These are phyloP conservation scores for Lumbricus terrestris DNA, from an alignment of 2,888 invertebrate species.

Conservation along the genomic window DNA sequence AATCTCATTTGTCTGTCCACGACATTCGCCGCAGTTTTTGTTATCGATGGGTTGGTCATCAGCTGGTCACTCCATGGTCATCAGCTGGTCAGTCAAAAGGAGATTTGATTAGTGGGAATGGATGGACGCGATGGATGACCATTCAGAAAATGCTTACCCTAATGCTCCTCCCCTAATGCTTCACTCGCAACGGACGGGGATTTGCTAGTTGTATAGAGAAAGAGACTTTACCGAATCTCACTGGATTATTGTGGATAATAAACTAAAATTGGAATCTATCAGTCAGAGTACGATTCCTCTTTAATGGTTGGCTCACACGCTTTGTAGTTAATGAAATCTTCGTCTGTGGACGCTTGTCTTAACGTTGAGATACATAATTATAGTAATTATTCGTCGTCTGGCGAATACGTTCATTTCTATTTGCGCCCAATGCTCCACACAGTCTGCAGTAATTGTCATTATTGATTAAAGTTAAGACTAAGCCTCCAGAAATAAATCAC, in stretches of 20 bases:
- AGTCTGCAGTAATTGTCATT: background rate
- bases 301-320: too few relatives aligned
- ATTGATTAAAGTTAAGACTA: background rate
- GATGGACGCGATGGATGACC: background rate
- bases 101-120: background rate
- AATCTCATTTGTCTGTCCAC: conserved; percentile 3
- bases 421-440: too few relatives aligned
- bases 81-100: background rate
- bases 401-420: background rate
- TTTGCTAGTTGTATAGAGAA: background rate
- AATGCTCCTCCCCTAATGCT: too few relatives aligned
- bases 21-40: background rate
- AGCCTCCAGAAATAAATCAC: background rate
- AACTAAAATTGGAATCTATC: background rate
- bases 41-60: background rate
- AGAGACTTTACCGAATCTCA: background rate
- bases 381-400: too few relatives aligned
- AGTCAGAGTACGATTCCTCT: background rate
- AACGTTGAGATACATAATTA: background rate
- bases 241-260: background rate
- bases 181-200: background rate
- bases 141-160: background rate
- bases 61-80: background rate
- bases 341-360: background rate
- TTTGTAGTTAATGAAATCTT: background rate